phyloP scores from a whole-genome alignment of 2,888 invertebrate genomes.

The Tiphia femorata region DNA sequence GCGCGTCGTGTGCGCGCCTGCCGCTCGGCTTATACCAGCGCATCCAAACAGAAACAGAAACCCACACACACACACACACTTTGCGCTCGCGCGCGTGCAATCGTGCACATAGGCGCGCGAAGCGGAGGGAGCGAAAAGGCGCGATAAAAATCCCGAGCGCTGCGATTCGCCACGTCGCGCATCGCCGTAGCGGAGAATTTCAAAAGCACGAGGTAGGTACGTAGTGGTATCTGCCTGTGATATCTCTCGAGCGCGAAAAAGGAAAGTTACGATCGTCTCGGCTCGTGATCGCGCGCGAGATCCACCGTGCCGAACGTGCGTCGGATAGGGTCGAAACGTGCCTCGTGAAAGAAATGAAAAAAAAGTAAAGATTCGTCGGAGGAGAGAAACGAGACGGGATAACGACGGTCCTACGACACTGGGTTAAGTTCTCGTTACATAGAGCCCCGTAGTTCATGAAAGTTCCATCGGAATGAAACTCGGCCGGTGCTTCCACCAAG shows the following conservation, averaged over 20 bases:
- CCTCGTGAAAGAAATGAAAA: too few relatives aligned
- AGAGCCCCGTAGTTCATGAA: conserved; percentile 42
- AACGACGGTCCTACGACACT: conserved; percentile 32
- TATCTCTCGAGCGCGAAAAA: too few relatives aligned
- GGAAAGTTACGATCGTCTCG: too few relatives aligned
- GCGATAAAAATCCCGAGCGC: neutral
- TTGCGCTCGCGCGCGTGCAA: too few relatives aligned
- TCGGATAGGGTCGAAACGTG: too few relatives aligned
- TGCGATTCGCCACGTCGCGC: neutral
- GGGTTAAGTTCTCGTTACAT: conserved; percentile 40
- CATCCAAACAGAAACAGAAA: too few relatives aligned
- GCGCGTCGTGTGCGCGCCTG: conserved; percentile 32
- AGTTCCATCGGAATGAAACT: conserved; percentile 46
- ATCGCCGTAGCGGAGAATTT: neutral
- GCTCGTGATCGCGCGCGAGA: too few relatives aligned
- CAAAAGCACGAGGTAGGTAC: too few relatives aligned
- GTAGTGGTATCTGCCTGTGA: too few relatives aligned
- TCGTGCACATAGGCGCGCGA: conserved; percentile 20
- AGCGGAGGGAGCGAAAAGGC: neutral
- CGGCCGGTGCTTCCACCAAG: conserved; percentile 25
- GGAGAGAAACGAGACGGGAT: neutral
- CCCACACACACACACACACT: too few relatives aligned
- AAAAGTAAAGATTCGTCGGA: too few relatives aligned
- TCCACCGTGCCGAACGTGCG: too few relatives aligned
- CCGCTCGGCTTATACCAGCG: conserved; percentile 6